Base-by-base conservation (phyloP, 2,113 vertebrate species). In the Perca flavescens region DNA sequence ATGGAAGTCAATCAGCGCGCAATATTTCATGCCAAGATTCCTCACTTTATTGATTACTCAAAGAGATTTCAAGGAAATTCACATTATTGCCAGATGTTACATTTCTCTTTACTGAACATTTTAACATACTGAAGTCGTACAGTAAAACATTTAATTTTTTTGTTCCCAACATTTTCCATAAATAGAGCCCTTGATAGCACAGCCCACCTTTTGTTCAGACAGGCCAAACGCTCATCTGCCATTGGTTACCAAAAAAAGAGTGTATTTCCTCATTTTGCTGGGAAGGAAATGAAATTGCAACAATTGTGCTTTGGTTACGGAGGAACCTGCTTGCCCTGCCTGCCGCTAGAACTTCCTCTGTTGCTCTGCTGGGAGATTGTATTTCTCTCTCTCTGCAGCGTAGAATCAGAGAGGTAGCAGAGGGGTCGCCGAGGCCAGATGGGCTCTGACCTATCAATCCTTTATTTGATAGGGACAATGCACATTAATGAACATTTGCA, bases 261-360 rank as follows among this genome's bases (percentile, higher is more conserved):
- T 57, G 64, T 57, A 69, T 90, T 94, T 92, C 85, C 88, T 88
- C 72, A 66, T 93, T 93, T 86, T 83, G 60, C 77, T 82, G 60
- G 57, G 76, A 88, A 92, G 91, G 89, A 92, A 90, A 92, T 91
- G 79, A 90, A 92, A 87, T 74, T 75, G 91, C 85, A 83, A 92
- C 90, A 93, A 81, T 91, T 88, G 83, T 77, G 90, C 86, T 91
- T 92, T 91, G 89, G 88, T 91, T 89, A 72, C 31, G 75, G 79
- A 89, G 91, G 86, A 93, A 93, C 90, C 86, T 76, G 89, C 79
- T 57, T 53, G 56, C 74, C 74, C 68, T 60, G 90, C 88, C 92
- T 80, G 88, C 88, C 60, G 88, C 58, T 86, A 92, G 86, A 90
- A 87, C 90, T 92, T 94, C 93, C 90, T 91, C 79, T 90, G 83